Percentiles rank a stretch among this genome's conserved stretches.
Conservation (phyloP, 2,797 vertebrate species). For the Coregonus ussuriensis region DNA sequence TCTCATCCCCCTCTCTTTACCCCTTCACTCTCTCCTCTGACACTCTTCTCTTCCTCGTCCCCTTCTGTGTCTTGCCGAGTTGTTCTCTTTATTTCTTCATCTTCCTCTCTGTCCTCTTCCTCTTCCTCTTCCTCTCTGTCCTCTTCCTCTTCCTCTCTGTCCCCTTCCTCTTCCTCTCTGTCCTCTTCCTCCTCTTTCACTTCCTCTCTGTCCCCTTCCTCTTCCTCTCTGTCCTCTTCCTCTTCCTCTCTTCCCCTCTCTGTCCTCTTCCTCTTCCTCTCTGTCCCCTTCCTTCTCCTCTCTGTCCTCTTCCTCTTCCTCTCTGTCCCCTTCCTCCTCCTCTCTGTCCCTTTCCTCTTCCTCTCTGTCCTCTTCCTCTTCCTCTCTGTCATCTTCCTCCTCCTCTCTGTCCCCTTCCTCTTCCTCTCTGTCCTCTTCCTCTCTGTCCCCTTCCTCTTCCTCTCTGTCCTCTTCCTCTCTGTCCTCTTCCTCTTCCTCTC, state of each 20-base stretch:
- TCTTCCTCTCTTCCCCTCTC: neutral
- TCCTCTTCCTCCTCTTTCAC: neutral
- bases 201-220: constrained; percentile 8
- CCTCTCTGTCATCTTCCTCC: constrained; percentile 8
- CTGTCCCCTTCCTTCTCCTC: neutral
- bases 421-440: constrained; percentile 39
- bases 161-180: neutral
- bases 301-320: constrained; percentile 25
- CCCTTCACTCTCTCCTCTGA: constrained; percentile 41
- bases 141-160: no score
- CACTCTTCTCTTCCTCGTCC: constrained; percentile 40
- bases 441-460: neutral
- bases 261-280: constrained; percentile 17
- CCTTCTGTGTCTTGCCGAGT: constrained; percentile 34
- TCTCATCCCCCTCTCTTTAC: constrained; percentile 30
- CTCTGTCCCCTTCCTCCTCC: constrained; percentile 33
- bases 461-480: constrained; percentile 22
- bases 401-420: neutral
- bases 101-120: no score
- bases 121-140: no score
- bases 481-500: constrained; percentile 9
- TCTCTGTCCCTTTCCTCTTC: constrained; percentile 29
- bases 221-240: constrained; percentile 5
- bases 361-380: neutral
- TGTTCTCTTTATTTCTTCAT: constrained; percentile 32